Base-by-base conservation (phyloP, 2,888 invertebrate species). In the Nebria salina region DNA sequence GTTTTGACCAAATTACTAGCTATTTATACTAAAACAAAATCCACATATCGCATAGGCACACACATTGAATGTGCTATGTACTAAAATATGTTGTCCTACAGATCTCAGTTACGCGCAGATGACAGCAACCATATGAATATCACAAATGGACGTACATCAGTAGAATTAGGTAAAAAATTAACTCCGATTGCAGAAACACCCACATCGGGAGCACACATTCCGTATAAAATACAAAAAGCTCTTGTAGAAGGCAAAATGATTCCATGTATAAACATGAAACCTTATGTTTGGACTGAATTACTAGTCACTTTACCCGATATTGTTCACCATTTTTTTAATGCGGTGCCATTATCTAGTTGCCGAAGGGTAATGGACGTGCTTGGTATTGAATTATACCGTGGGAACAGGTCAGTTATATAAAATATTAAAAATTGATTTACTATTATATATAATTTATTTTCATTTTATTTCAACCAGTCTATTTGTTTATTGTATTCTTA, bases 251-350 rank as follows among this genome's bases (percentile, higher is more conserved):
- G 94, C 86, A 94, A 94, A 86, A 92, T 95, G 92, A 94, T 96
- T 85, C 95, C 95, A 77, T 96, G 95, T 89, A 95, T 97, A 87
- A 96, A 96, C 89, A 94, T 95, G 89, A 95, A 96, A 90, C 95
- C 96, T 15, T 95, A 94, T 90, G 93, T 94, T 84, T 95, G 95
- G 88, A 92, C 93, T 26, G 96, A 96, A 88, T 91, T 95, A 86
- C 90, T 96, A 87, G 95, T 96, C 92, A 95, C 96, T 13, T 90
- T 96, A 84, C 93, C 94, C 6, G 96, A 96, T 89, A 92, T 96
- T 84, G 93, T 95, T 81, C 92, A 93, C 87, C 92, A 94, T 88
- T 95, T 95, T 91, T 96, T 96, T 89, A 95, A 95, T 84, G 91
- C 92, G 83, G 93, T 94, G 80, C 92, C 93, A 83, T 91, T 95